Percentiles rank a stretch among this genome's conserved stretches.
phyloP scores from a whole-genome alignment of 2,888 invertebrate genomes.

The Alviniconcha strummeri region DNA sequence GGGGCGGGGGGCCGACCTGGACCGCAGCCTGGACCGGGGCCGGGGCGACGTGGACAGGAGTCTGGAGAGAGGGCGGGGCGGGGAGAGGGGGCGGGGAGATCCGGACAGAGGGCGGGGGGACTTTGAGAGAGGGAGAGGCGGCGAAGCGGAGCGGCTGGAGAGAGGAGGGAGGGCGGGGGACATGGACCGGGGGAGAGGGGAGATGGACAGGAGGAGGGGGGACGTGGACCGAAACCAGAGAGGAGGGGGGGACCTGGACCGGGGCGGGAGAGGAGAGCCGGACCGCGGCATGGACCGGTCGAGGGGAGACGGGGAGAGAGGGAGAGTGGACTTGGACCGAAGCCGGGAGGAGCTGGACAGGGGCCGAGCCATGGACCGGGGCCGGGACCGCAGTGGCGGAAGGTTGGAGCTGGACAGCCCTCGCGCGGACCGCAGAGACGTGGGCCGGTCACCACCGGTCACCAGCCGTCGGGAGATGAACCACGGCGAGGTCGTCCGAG shows the following conservation, averaged over 20 bases:
- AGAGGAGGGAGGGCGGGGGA: neutral
- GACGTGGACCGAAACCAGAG: constrained; percentile 10
- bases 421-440: neutral
- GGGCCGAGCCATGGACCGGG: neutral
- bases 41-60: neutral
- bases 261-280: neutral
- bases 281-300: neutral
- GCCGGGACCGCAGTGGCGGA: neutral
- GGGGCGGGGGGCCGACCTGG: neutral
- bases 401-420: constrained; percentile 5
- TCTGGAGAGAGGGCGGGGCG: neutral
- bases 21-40: neutral
- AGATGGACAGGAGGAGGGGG: constrained; percentile 7
- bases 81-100: neutral
- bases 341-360: neutral
- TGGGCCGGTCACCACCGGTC: constrained; percentile 1
- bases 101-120: neutral
- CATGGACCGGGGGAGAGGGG: constrained; percentile 3
- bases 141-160: too few species aligned
- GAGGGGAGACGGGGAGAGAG: constrained; percentile 11
- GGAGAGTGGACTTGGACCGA: neutral
- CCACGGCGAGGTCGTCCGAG: neutral
- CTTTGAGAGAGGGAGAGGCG: constrained; percentile 8
- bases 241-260: neutral
- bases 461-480: neutral